Evolutionary conservation across 2,888 invertebrate species (phyloP), one percentile per base, ranked within the genome.

Genomic region (Eurois occulta): DNA sequence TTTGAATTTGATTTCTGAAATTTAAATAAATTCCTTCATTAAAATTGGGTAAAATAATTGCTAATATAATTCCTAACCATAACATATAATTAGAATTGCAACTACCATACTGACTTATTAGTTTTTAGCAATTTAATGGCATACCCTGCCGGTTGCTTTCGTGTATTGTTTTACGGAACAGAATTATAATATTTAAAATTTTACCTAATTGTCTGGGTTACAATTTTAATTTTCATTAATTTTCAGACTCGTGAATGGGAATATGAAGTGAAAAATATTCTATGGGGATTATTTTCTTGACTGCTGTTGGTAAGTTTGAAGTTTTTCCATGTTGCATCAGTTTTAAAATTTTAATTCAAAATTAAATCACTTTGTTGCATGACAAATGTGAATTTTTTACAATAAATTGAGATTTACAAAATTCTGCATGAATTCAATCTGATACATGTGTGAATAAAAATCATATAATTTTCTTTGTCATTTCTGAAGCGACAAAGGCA

Each of bases 251-350:
- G 32, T 76, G 71, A 83, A 77, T 41, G 72, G 52, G 72, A 86
- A 71, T 80, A 90, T 91, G 91, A 88, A 89, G 83, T 90, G 79
- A 88, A 85, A 90, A 92, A 87, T 86, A 83, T 90, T 91, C 88
- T 93, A 93, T 93, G 93, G 93, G 88, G 89, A 91, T 91, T 90
- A 86, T 83, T 87, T 91, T 83, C 83, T 90, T 88, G 78, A 74
- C 82, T 83, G 86, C 75, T 90, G 86, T 90, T 91, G 94, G 95
- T 95, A 89, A 93, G 94, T 90, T 87, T 76, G 77, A 83, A 84
- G 75, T 79, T 79, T 70, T 70, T 74, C 58, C 80, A 87, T 75
- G 74, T 87, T 84, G 80, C 83, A 80, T 86, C 77, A 87, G 81
- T 85, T 85, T 82, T 38, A 1, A 28, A 69, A 60, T 58, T 55